Percentiles rank a stretch among this genome's conserved stretches.
Evolutionary conservation across 2,888 invertebrate species (phyloP).

Genomic region (Reticulitermes lucifugus): DNA sequence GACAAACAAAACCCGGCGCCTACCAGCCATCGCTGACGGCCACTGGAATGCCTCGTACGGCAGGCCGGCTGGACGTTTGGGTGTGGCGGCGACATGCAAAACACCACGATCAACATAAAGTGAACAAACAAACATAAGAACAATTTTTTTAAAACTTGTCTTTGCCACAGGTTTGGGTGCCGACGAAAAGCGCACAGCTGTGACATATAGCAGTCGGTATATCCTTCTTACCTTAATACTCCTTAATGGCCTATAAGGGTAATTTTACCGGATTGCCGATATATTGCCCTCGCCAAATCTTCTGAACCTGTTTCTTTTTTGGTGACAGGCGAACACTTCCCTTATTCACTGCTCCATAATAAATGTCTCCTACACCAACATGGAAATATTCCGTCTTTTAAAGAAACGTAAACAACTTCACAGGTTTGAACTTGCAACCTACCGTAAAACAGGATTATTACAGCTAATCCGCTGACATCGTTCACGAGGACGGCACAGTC

Average conservation of each 20-base stretch:
- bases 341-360: not conserved
- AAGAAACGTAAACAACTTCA: not conserved
- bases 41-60: not conserved
- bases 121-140: not conserved
- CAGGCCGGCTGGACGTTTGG: not conserved
- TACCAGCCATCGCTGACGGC: not conserved
- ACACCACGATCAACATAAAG: not conserved
- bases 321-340: too few relatives aligned
- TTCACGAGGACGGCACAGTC: not conserved
- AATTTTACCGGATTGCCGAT: not conserved
- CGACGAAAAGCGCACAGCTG: not conserved
- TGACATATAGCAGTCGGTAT: not conserved
- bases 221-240: not conserved
- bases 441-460: not conserved
- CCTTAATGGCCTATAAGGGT: not conserved
- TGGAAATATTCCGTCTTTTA: not conserved
- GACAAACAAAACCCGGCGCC: not conserved
- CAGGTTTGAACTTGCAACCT: not conserved
- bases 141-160: constrained; percentile 17
- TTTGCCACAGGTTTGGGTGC: constrained; percentile 7
- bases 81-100: constrained; percentile 2
- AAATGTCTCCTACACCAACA: not conserved
- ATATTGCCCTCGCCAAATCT: not conserved
- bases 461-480: not conserved
- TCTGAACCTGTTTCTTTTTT: not conserved